Evolutionary conservation across 2,888 invertebrate genomes (phyloP).

Genomic region (Drosophila tripunctata): DNA sequence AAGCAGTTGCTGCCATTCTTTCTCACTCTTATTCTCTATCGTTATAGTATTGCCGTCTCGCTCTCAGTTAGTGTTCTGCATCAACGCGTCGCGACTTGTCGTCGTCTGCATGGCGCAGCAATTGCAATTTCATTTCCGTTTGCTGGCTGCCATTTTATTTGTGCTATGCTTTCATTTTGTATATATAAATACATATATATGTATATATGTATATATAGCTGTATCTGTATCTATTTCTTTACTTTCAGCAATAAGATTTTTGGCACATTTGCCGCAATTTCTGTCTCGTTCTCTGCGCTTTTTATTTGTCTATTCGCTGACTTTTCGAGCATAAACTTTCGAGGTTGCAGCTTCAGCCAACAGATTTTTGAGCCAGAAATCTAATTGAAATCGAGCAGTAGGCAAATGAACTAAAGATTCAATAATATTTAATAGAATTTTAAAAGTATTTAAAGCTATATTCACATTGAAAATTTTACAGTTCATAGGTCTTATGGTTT

Average conservation of each 20-base stretch:
- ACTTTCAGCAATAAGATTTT: constrained; percentile 58
- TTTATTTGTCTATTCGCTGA: constrained; percentile 34
- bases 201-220: constrained; percentile 8
- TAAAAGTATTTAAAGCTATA: no score
- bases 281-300: constrained; percentile 1
- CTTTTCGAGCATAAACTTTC: constrained; percentile 37
- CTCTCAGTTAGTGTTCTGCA: constrained; percentile 35
- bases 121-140: constrained; percentile 78
- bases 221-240: constrained; percentile 27
- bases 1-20: constrained; percentile 25
- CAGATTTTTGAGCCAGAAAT: constrained; percentile 17
- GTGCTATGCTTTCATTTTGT: constrained; percentile 23
- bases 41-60: no score
- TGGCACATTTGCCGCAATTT: constrained; percentile 28
- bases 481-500: no score
- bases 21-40: no score
- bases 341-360: constrained; percentile 20
- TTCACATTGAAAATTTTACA: no score
- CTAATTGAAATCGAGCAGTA: constrained; percentile 55
- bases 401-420: constrained; percentile 33
- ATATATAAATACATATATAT: constrained; percentile 1
- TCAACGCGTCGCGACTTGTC: constrained; percentile 71
- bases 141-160: constrained; percentile 59
- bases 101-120: constrained; percentile 69
- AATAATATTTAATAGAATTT: no score